Evolutionary conservation across 1,140 invertebrate species (phyloP).

Genomic region (Coptotermes formosanus): DNA sequence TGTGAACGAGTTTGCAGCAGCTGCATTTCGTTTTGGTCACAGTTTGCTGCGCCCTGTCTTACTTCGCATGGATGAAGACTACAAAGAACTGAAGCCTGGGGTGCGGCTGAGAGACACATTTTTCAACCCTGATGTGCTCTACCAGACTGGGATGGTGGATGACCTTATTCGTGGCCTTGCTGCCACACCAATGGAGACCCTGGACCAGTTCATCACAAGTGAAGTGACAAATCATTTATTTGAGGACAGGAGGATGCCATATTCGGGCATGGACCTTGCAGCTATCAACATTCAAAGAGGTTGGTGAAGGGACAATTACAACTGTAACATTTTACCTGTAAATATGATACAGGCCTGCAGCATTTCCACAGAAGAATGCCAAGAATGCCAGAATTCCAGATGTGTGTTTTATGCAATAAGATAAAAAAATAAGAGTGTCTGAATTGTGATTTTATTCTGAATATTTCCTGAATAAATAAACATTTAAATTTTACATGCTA

Average conservation of each 20-base stretch:
- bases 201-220: conserved; percentile 54
- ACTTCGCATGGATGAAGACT: conserved; percentile 54
- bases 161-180: conserved; percentile 55
- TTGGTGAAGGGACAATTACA: neutral
- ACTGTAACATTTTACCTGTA: neutral
- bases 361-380: neutral
- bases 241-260: conserved; percentile 50
- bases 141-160: conserved; percentile 58
- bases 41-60: conserved; percentile 61
- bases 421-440: neutral
- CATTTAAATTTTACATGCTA: neutral
- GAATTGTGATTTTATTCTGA: no score
- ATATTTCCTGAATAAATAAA: neutral
- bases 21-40: conserved; percentile 65
- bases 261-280: conserved; percentile 57
- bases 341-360: neutral
- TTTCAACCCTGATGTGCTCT: conserved; percentile 57
- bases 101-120: conserved; percentile 60
- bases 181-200: conserved; percentile 54
- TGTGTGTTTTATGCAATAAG: neutral
- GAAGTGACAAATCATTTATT: conserved; percentile 59
- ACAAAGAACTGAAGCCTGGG: conserved; percentile 42
- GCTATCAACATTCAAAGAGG: conserved; percentile 53
- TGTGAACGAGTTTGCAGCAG: conserved; percentile 65
- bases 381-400: neutral